Percentiles rank a stretch among this genome's conserved stretches.
Evolutionary conservation across 1,140 invertebrate species (phyloP).

Genomic region (Drosophila kohkoa): DNA sequence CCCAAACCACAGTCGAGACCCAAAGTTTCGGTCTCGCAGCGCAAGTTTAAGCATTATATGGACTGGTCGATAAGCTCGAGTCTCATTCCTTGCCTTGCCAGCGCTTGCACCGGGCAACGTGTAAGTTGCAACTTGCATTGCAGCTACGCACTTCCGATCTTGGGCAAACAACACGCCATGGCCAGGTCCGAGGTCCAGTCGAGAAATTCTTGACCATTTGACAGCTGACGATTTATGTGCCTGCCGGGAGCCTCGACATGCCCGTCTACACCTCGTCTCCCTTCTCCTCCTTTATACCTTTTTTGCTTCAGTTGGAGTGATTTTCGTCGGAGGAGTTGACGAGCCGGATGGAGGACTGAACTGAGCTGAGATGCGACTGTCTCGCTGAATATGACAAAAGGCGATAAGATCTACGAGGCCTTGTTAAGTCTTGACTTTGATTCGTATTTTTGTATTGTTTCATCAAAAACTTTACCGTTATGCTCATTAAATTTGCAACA

Average conservation of each 20-base stretch:
- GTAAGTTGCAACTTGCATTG: slow-evolving; percentile 49
- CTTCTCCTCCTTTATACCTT: background rate
- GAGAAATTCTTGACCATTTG: slow-evolving; percentile 76
- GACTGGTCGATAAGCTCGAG: slow-evolving; percentile 60
- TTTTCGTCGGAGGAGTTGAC: slow-evolving; percentile 36
- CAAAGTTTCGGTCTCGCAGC: background rate
- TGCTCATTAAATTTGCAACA: slow-evolving; percentile 81
- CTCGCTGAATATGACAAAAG: slow-evolving; percentile 76
- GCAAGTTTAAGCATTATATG: slow-evolving; percentile 79
- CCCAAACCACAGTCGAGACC: slow-evolving; percentile 19
- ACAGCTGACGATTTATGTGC: slow-evolving; percentile 84
- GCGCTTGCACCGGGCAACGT: slow-evolving; percentile 17
- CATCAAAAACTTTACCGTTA: slow-evolving; percentile 83
- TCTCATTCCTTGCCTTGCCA: slow-evolving; percentile 26
- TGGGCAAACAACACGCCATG: slow-evolving; percentile 58
- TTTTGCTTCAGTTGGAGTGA: background rate
- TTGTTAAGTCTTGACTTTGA: slow-evolving; percentile 63
- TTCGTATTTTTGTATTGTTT: slow-evolving; percentile 70
- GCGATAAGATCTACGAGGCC: slow-evolving; percentile 79
- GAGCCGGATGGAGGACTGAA: slow-evolving; percentile 35
- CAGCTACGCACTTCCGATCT: slow-evolving; percentile 77
- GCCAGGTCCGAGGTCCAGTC: slow-evolving; percentile 36
- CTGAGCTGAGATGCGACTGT: slow-evolving; percentile 51
- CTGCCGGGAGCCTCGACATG: slow-evolving; percentile 54
- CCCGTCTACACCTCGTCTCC: slow-evolving; percentile 10